Base-by-base conservation (phyloP, 1,140 invertebrate genomes). In the Drosophila novamexicana region DNA sequence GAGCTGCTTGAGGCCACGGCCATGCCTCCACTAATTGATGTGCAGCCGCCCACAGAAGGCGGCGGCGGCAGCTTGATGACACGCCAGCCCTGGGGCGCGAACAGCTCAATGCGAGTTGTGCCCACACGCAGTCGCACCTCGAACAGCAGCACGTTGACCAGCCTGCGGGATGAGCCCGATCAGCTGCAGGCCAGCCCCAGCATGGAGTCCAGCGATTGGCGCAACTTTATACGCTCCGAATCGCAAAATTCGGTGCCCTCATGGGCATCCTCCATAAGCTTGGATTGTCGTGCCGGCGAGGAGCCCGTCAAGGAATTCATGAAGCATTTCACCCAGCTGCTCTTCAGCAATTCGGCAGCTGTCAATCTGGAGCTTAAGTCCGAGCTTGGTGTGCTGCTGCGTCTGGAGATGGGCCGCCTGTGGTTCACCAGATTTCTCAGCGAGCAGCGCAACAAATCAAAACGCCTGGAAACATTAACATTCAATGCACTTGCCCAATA, bases 401-500 rank as follows among this genome's bases (percentile, higher is more conserved):
- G 91, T 7, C 61, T 91, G 47, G 94, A 95, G 91, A 93, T 94
- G 29, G 94, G 94, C 4, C 92, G 94, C 47, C 92, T 94, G 63
- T 95, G 94, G 94, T 97, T 97, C 93, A 94, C 96, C 5, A 93
- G 96, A 63, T 96, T 95, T 78, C 95, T 97, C 1, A 96, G 96
- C 88, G 94, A 95, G n/a, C 95, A 96, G 92, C 93, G 96, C 65
- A 95, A 94, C 47, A 94, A 94, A 62, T 94, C 94, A 39, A 95
- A 95, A 78, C 93, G 94, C 62, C 95, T 97, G 1, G 93, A 94
- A 36, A 96, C 96, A 78, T 93, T 94, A 16, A 96, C 96, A n/a
- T 97, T 97, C 86, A 96, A 96, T 91, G 95, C 95, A 1, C 92
- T 97, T 64, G 95, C 96, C 6, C 96, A 97, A 91, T 95, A 96